A percentile compares a stretch with the other conserved stretches of the same genome.
phyloP scores from a whole-genome alignment of 1,140 invertebrate species.

The Cyclargus thomasi region DNA sequence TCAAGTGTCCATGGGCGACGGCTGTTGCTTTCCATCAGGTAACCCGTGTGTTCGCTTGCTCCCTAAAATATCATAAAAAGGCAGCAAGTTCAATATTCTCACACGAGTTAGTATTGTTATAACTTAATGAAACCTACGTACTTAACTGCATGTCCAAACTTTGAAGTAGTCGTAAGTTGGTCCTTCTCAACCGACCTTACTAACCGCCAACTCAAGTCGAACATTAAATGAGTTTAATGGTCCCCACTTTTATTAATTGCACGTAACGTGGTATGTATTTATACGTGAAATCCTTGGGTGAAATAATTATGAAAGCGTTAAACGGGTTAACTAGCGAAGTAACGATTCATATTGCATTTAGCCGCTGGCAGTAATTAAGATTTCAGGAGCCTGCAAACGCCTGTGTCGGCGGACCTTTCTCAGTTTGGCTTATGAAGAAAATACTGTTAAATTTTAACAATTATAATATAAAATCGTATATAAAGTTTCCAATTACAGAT shows the following conservation, averaged over 20 bases:
- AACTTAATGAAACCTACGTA: background rate
- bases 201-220: background rate
- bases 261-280: background rate
- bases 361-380: conserved; percentile 60
- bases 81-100: too few relatives aligned
- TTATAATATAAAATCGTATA: background rate
- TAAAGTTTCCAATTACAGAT: background rate
- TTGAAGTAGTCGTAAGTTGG: background rate
- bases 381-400: conserved; percentile 50
- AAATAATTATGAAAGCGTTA: conserved; percentile 30
- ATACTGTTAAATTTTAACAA: conserved; percentile 13
- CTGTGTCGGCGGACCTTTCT: conserved; percentile 28
- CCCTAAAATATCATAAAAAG: too few relatives aligned
- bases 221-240: background rate
- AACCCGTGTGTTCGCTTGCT: too few relatives aligned
- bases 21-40: too few relatives aligned
- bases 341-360: conserved; percentile 46
- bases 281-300: conserved; percentile 1
- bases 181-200: background rate
- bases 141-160: background rate
- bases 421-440: conserved; percentile 27
- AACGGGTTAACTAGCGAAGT: conserved; percentile 40
- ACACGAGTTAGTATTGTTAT: background rate
- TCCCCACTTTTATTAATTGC: background rate
- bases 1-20: too few relatives aligned